These are phyloP conservation scores for Drosophila ohnishii DNA, from an alignment of 1,140 invertebrate genomes.

Conservation along the genomic window DNA sequence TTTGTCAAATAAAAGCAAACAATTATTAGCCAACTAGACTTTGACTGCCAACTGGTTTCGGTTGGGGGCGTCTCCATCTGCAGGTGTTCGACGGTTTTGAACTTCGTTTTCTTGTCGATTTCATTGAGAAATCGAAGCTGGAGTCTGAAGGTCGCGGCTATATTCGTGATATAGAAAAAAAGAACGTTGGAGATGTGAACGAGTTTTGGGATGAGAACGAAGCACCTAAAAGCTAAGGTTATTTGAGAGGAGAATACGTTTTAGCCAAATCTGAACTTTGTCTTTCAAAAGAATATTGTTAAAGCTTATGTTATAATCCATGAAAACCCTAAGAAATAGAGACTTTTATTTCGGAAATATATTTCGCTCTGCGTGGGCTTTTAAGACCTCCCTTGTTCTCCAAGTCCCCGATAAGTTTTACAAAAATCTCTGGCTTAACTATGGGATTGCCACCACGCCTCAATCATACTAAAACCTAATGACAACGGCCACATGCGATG, in stretches of 20 bases:
- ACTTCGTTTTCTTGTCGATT: constrained; percentile 37
- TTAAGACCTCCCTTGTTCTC: neutral
- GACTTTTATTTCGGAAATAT: neutral
- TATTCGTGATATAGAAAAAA: constrained; percentile 14
- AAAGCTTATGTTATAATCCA: neutral
- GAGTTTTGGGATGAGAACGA: constrained; percentile 17
- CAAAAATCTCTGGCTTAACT: constrained; percentile 27
- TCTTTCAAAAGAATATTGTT: neutral
- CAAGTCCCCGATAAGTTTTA: constrained; percentile 8
- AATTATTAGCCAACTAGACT: constrained; percentile 31
- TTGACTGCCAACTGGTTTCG: constrained; percentile 44
- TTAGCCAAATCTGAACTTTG: too few species aligned
- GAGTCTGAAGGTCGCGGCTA: constrained; percentile 49
- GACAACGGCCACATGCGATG: constrained; percentile 36
- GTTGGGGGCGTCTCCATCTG: constrained; percentile 12
- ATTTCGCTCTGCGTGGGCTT: neutral
- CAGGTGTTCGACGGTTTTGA: constrained; percentile 36
- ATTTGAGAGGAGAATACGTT: neutral
- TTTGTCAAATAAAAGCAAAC: constrained; percentile 31
- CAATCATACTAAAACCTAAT: constrained; percentile 50
- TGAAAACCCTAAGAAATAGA: neutral
- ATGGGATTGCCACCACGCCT: neutral
- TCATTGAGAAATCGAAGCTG: constrained; percentile 68
- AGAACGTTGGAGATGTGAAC: constrained; percentile 27
- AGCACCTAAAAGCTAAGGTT: neutral